A percentile compares a stretch with the other conserved stretches of the same genome.
These are phyloP conservation scores for Lithophane leautieri DNA, from an alignment of 2,888 invertebrate genomes.

Conservation along the genomic window DNA sequence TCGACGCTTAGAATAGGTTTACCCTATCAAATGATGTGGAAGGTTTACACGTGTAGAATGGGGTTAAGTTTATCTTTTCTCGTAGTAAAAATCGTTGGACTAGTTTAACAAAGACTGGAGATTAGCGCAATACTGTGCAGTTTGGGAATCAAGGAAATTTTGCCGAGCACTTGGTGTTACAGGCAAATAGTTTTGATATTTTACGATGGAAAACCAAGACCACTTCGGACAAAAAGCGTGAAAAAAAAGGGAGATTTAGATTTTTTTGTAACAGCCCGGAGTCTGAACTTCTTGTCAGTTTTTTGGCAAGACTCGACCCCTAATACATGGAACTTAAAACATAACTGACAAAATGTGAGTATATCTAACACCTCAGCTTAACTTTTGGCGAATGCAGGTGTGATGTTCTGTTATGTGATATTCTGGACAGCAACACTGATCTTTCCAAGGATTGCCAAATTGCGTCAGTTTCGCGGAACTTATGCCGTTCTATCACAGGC, in stretches of 20 bases:
- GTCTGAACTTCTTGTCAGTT: not conserved
- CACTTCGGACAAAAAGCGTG: not conserved
- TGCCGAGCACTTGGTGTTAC: no score
- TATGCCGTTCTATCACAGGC: not conserved
- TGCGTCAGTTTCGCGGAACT: constrained; percentile 3
- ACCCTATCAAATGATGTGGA: constrained; percentile 28
- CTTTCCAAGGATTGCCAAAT: not conserved
- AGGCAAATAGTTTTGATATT: not conserved
- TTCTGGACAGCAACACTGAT: not conserved
- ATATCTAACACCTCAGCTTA: no score
- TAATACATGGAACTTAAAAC: not conserved
- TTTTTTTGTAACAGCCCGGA: not conserved
- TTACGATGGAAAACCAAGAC: no score
- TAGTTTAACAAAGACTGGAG: not conserved
- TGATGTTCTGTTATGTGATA: not conserved
- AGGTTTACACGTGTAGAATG: constrained; percentile 6
- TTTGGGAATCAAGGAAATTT: not conserved
- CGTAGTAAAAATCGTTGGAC: not conserved
- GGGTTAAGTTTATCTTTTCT: not conserved
- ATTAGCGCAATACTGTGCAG: not conserved
- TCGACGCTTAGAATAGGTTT: constrained; percentile 39
- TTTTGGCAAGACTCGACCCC: no score
- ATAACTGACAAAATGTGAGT: not conserved
- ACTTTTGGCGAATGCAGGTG: no score
- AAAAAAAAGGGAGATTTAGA: no score